phyloP scores from a whole-genome alignment of 2,888 invertebrate genomes.

The Caenorhabditis imperialis region DNA sequence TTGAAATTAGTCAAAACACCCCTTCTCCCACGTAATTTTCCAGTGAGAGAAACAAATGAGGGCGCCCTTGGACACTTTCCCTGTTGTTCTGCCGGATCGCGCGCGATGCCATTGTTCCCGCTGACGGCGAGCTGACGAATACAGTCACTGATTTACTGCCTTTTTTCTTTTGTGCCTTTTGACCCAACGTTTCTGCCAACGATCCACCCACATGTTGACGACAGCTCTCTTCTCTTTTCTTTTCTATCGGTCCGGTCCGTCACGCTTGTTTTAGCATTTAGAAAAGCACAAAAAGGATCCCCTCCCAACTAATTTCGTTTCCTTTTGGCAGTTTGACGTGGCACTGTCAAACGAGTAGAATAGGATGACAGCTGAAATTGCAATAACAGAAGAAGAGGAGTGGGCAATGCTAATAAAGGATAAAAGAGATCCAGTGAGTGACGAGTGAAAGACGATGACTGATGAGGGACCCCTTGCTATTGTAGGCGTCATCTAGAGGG shows the following conservation, averaged over 20 bases:
- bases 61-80: slow-evolving; percentile 30
- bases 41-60: slow-evolving; percentile 2
- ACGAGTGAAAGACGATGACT: slow-evolving; percentile 52
- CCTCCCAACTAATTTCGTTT: slow-evolving; percentile 30
- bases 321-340: slow-evolving; percentile 44
- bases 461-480: slow-evolving; percentile 37
- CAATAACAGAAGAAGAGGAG: slow-evolving; percentile 48
- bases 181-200: background rate
- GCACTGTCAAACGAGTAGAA: slow-evolving; percentile 47
- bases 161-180: slow-evolving; percentile 13
- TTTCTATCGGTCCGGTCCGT: slow-evolving; percentile 1
- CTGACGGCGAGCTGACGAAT: slow-evolving; percentile 34
- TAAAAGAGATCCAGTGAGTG: slow-evolving; percentile 54
- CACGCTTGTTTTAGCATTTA: slow-evolving; percentile 10
- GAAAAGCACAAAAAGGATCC: background rate
- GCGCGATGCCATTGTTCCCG: slow-evolving; percentile 37
- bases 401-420: slow-evolving; percentile 45
- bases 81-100: slow-evolving; percentile 32
- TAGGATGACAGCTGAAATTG: slow-evolving; percentile 57
- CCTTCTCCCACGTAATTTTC: slow-evolving; percentile 8
- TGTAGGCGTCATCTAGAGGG: background rate
- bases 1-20: background rate
- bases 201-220: slow-evolving; percentile 11
- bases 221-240: background rate
- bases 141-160: slow-evolving; percentile 49